Conservation (phyloP, 2,888 invertebrate genomes). For the Galeopsomyia nigrocyanea region DNA sequence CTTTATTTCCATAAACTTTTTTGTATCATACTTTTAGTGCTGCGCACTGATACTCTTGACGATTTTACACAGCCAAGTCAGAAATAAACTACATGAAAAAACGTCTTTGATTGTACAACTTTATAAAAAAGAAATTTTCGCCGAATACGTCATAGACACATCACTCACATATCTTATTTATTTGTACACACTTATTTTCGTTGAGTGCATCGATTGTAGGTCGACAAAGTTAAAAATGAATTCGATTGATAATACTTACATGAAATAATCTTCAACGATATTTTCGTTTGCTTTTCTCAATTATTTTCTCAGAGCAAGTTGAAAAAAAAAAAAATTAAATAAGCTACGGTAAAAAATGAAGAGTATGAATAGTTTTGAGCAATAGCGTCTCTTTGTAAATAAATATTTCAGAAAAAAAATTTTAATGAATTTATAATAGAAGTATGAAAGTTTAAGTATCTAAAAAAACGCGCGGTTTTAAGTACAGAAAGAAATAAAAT, state of each 20-base stretch:
- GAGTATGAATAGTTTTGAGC: constrained; percentile 30
- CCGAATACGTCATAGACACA: constrained; percentile 10
- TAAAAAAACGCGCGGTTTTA: constrained; percentile 24
- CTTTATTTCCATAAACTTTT: constrained; percentile 23
- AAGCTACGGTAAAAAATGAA: constrained; percentile 18
- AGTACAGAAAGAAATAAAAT: constrained; percentile 7
- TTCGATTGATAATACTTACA: neutral
- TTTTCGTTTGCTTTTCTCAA: constrained; percentile 39
- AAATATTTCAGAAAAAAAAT: constrained; percentile 39
- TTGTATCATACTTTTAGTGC: constrained; percentile 43
- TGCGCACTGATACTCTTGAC: constrained; percentile 44
- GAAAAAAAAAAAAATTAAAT: constrained; percentile 12
- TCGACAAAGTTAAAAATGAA: constrained; percentile 2
- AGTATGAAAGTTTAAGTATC: constrained; percentile 14
- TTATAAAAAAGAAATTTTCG: neutral
- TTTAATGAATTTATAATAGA: constrained; percentile 37
- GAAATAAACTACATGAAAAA: constrained; percentile 24
- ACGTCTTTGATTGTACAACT: neutral
- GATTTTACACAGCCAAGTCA: constrained; percentile 43
- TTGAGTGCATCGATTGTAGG: constrained; percentile 28
- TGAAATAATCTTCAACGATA: constrained; percentile 36
- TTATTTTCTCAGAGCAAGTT: constrained; percentile 24
- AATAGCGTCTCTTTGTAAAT: constrained; percentile 45
- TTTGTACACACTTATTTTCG: constrained; percentile 31
- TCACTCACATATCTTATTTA: constrained; percentile 26